Conservation (phyloP, 2,888 invertebrate genomes). For the Ectropis crepuscularia region DNA sequence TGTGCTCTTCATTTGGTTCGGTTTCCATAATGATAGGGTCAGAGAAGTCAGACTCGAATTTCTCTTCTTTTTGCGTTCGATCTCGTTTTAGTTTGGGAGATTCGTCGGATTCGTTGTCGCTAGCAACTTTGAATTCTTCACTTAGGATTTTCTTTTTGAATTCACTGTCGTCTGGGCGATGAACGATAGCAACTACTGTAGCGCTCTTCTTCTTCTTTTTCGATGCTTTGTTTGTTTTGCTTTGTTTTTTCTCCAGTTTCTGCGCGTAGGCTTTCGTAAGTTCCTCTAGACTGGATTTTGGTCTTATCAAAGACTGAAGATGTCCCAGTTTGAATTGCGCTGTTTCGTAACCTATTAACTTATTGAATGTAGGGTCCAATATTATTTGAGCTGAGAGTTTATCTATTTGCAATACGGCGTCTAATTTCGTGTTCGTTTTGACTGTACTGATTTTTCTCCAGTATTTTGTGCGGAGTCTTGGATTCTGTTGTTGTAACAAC, state of each 20-base stretch:
- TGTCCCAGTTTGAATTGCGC: constrained; percentile 73
- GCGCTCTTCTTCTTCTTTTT: constrained; percentile 31
- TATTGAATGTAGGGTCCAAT: constrained; percentile 60
- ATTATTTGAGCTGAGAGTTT: constrained; percentile 76
- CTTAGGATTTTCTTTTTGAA: constrained; percentile 26
- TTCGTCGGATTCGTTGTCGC: constrained; percentile 34
- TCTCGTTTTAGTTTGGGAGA: constrained; percentile 42
- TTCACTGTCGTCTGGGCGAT: constrained; percentile 1
- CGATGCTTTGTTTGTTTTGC: constrained; percentile 31
- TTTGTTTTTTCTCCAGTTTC: constrained; percentile 28
- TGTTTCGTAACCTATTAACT: constrained; percentile 51
- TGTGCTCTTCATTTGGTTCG: constrained; percentile 41
- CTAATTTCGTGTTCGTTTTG: constrained; percentile 57
- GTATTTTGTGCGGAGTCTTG: constrained; percentile 70
- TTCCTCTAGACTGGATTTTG: constrained; percentile 61
- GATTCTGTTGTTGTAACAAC: constrained; percentile 66
- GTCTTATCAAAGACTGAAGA: constrained; percentile 65
- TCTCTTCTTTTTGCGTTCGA: constrained; percentile 21
- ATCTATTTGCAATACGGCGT: constrained; percentile 73
- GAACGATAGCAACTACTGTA: constrained; percentile 7
- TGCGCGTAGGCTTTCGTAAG: constrained; percentile 48
- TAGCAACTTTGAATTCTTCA: constrained; percentile 32
- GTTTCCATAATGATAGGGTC: constrained; percentile 47
- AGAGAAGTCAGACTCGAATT: constrained; percentile 37
- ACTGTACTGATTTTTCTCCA: constrained; percentile 74